These are phyloP conservation scores for Dendrocincla fuliginosa DNA, from an alignment of 2,797 vertebrate genomes.

Conservation along the genomic window DNA sequence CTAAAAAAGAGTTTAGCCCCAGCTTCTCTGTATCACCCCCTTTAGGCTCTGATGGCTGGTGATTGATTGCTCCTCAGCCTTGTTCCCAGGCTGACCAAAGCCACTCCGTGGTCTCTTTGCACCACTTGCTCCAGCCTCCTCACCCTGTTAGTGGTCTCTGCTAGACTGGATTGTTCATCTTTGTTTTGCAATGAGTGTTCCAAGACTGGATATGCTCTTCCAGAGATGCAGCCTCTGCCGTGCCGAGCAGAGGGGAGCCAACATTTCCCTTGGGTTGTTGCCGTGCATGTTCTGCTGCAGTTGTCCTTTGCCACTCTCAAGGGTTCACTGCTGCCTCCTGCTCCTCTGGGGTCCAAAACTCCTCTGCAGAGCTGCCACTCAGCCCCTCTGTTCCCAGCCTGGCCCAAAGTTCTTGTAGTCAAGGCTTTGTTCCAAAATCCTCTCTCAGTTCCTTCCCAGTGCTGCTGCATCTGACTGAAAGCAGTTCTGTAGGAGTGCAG, in stretches of 20 bases:
- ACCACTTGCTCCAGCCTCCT: background rate
- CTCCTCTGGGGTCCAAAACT: background rate
- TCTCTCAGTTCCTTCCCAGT: background rate
- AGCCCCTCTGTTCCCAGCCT: background rate
- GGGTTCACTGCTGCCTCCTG: background rate
- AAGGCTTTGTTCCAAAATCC: background rate
- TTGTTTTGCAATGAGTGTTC: background rate
- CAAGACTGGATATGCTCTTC: background rate
- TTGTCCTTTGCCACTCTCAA: background rate
- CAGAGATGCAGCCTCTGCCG: background rate
- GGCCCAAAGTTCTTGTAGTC: background rate
- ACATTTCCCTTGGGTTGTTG: background rate
- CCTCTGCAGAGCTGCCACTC: background rate
- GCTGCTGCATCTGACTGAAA: background rate
- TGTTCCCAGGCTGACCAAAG: background rate
- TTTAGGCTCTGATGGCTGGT: background rate
- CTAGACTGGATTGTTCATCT: background rate
- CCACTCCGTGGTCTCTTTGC: background rate
- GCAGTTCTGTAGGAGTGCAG: background rate
- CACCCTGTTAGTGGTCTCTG: background rate
- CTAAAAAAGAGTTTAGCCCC: background rate
- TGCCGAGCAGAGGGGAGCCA: background rate
- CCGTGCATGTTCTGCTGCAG: fast-evolving
- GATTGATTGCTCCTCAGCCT: background rate
- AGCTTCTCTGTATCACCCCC: background rate